Conservation (phyloP, 2,888 invertebrate genomes). For the Hypena proboscidalis region DNA sequence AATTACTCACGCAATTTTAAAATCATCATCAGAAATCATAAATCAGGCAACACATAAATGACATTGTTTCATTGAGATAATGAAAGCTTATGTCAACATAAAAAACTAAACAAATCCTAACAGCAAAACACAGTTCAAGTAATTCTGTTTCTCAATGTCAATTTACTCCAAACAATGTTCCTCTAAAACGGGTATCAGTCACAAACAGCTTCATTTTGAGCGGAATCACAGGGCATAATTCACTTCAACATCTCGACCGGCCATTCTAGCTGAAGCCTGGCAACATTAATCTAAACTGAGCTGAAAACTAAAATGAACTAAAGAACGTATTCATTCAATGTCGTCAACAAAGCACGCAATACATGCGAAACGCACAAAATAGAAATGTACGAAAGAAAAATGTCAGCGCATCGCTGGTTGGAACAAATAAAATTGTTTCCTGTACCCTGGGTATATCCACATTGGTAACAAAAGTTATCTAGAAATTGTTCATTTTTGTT, state of each 20-base stretch:
- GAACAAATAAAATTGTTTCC: conserved; percentile 77
- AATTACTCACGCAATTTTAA: too few relatives aligned
- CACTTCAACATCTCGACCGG: conserved; percentile 30
- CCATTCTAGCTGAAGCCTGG: conserved; percentile 29
- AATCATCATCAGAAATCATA: too few relatives aligned
- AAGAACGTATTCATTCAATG: conserved; percentile 60
- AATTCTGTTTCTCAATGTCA: not conserved
- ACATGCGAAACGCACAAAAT: conserved; percentile 63
- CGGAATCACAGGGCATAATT: conserved; percentile 23
- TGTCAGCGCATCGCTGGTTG: conserved; percentile 61
- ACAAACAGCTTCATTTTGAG: not conserved
- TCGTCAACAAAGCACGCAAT: conserved; percentile 58
- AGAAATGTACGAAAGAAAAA: conserved; percentile 54
- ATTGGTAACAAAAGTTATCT: conserved; percentile 31
- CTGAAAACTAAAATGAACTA: conserved; percentile 58
- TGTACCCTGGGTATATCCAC: conserved; percentile 52
- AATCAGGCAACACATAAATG: too few relatives aligned
- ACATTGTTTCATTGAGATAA: too few relatives aligned
- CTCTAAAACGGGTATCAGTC: not conserved
- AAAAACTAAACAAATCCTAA: too few relatives aligned
- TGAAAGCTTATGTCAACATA: too few relatives aligned
- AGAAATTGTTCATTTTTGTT: conserved; percentile 31
- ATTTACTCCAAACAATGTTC: not conserved
- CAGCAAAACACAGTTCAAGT: too few relatives aligned
- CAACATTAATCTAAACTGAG: conserved; percentile 49